Percentiles rank a stretch among this genome's conserved stretches.
Conservation (phyloP, 2,797 vertebrate species). For the Sus cebifrons region DNA sequence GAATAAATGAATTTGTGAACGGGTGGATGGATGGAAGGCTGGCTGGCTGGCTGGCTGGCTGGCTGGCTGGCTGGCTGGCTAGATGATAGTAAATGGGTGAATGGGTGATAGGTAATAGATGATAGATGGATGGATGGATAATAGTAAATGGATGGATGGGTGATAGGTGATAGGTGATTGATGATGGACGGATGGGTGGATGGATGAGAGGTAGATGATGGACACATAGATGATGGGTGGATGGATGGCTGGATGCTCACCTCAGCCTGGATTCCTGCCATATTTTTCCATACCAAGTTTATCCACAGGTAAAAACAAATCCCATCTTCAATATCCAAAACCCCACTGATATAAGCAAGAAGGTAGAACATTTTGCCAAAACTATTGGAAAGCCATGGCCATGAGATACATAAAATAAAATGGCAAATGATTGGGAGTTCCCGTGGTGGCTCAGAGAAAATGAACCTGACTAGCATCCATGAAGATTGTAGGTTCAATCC, state of each 20-base stretch:
- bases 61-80: neutral
- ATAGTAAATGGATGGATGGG: too few species aligned
- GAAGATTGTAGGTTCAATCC: too few species aligned
- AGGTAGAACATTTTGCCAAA: neutral
- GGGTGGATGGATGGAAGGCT: neutral
- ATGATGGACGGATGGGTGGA: neutral
- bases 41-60: neutral
- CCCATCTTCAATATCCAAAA: conserved; percentile 20
- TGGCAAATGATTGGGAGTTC: neutral
- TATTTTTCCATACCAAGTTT: neutral
- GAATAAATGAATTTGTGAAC: neutral
- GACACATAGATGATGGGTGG: neutral
- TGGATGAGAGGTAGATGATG: neutral
- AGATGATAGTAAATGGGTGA: neutral
- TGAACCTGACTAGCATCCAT: too few species aligned
- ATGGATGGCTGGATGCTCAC: neutral
- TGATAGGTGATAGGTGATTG: too few species aligned
- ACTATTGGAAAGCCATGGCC: neutral
- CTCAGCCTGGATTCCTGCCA: neutral
- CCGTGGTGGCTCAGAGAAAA: too few species aligned
- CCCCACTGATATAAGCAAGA: conserved; percentile 17
- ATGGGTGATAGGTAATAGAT: neutral
- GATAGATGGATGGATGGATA: neutral
- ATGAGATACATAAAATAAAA: neutral
- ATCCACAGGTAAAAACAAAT: conserved; percentile 43